phyloP scores from a whole-genome alignment of 2,888 invertebrate species.

The Ornithoptera priamus region DNA sequence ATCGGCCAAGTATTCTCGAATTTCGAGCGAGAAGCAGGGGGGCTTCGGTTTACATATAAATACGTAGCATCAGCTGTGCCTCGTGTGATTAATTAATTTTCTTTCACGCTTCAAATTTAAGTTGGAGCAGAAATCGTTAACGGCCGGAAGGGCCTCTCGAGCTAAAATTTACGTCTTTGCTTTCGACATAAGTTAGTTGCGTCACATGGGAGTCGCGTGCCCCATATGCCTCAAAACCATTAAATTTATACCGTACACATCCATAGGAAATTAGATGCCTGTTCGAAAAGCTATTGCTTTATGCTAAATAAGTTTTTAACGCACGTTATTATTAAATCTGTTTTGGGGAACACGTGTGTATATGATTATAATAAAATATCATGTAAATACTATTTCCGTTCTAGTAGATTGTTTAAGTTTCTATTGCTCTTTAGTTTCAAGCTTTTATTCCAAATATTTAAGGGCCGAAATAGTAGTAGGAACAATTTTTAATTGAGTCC shows the following conservation, averaged over 20 bases:
- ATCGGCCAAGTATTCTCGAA: neutral
- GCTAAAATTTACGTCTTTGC: conserved; percentile 72
- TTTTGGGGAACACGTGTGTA: neutral
- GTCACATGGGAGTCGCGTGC: conserved; percentile 74
- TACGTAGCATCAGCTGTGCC: conserved; percentile 43
- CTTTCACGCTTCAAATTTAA: conserved; percentile 72
- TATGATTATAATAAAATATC: neutral
- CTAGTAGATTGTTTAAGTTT: neutral
- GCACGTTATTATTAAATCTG: neutral
- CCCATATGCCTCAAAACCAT: conserved; percentile 63
- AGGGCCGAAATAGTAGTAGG: neutral
- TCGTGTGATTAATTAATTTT: conserved; percentile 76
- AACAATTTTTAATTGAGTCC: neutral
- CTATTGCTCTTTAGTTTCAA: neutral
- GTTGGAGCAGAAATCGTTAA: conserved; percentile 71
- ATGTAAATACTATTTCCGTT: neutral
- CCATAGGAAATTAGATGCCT: conserved; percentile 73
- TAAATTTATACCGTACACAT: conserved; percentile 69
- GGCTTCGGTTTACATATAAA: conserved; percentile 24
- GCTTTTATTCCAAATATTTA: neutral
- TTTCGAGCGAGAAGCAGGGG: neutral
- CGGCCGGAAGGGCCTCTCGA: conserved; percentile 75
- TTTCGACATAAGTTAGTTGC: conserved; percentile 63
- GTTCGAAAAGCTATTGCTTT: conserved; percentile 66
- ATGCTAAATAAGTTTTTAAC: neutral